Evolutionary conservation across 2,888 invertebrate genomes (phyloP), one percentile per base, ranked within the genome.

Genomic region (Patella caerulea): DNA sequence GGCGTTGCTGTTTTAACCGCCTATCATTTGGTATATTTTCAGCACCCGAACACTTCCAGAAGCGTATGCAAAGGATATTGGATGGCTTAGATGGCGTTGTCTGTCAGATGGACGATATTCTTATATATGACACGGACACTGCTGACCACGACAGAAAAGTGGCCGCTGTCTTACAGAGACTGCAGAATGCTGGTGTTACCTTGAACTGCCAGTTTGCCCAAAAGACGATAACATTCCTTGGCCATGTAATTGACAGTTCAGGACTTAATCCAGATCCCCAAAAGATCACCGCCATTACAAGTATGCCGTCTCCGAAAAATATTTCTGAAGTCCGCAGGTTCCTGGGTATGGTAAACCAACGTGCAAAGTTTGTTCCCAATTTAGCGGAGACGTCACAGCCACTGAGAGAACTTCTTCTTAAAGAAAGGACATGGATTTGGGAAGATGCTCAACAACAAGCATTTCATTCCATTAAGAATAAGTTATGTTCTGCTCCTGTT

Each of bases 41-140:
- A 73, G 92, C 92, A 7, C 90, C n/a, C n/a, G n/a, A n/a, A 84
- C 83, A 90, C 17, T 92, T 91, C 77, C 90, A 92, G 83, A 91
- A 92, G 86, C 86, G 86, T 4, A 79, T 92, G 78, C 90, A 90
- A 78, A 81, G 84, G 71, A 74, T 80, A 7, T 65, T 81, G 12
- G 78, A 79, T 56, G 80, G 82, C 14, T 14, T 79, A 29, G 65
- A 77, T 1, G 81, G 80, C 19, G 72, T 78, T 0, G 24, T 81
- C 1, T 79, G 81, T 73, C 77, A 80, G 15, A 80, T 79, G 74
- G 83, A 82, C 55, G 83, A 81, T 75, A 24, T 24, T 24, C 1
- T 24, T 24, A 24, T 24, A 24, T 24, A 24, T 24, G 24, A 24
- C 24, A 24, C 24, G 24, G 24, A 1, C 24, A 24, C 65, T 82